Base-by-base conservation (phyloP, 2,888 invertebrate genomes). In the Cantharis nigra region DNA sequence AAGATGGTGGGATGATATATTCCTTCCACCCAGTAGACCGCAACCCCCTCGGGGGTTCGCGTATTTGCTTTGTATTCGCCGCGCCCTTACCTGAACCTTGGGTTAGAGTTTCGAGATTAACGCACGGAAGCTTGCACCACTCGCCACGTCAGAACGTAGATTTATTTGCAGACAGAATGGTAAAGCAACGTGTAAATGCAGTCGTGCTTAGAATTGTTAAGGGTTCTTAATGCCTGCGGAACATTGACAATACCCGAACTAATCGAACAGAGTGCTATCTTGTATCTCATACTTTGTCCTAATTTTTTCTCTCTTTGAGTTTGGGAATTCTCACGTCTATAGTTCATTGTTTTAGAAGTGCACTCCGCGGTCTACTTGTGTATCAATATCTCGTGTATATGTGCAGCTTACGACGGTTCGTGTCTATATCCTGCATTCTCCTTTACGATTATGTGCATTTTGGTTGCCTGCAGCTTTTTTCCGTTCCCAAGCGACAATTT, bases 81-180 rank as follows among this genome's bases (percentile, higher is more conserved):
- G 71, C 72, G 63, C 74, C 76, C 67, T 73, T 74, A 76, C 78
- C 76, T 73, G 49, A 26, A 63, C 72, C 65, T 70, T 63, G 23
- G 74, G 49, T 26, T 26, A 28, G 63, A 72, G 75, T 75, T 72
- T 78, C 63, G 76, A 79, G 76, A 79, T 79, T 79, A 79, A 79
- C 76, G 76, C 76, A 74, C 76, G 78, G 76, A 76, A 76, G 73
- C 76, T 75, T 72, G 72, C 71, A 30, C 71, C 76, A 76, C 76
- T 74, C 76, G 78, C 76, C 78, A 76, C 75, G 78, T 76, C 78
- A 63, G 70, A 64, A 64, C 65, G 73, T 76, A 74, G 78, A 79
- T 79, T 79, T 79, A 79, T 79, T 79, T 76, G 76, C 78, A 79
- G 71, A 79, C 78, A 74, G 76, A 79, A 79, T 79, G 72, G 78